Conservation (phyloP, 1,140 invertebrate genomes). For the Araneus ventricosus region DNA sequence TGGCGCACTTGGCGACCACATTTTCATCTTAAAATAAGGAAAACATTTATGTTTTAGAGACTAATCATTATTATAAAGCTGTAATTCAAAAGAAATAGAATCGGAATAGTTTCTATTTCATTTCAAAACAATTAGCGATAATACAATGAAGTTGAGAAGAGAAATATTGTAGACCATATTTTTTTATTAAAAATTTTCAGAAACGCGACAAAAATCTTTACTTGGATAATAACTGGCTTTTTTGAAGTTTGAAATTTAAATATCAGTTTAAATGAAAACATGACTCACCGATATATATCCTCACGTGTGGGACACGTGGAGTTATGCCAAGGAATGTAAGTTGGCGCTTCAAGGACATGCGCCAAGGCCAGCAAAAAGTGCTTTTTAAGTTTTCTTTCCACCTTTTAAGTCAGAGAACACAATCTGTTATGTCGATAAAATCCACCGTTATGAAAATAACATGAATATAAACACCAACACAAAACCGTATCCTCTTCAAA, state of each 20-base stretch:
- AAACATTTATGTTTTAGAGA: neutral
- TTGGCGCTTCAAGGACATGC: slow-evolving; percentile 73
- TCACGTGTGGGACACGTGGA: slow-evolving; percentile 65
- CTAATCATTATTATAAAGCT: neutral
- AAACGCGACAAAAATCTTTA: neutral
- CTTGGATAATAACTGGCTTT: neutral
- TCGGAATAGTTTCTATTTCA: too few relatives aligned
- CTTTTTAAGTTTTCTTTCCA: slow-evolving; percentile 12
- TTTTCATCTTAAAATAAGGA: neutral
- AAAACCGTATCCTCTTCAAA: neutral
- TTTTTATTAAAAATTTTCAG: neutral
- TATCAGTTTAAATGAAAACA: neutral
- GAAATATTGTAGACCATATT: too few relatives aligned
- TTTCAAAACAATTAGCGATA: too few relatives aligned
- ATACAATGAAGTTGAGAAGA: too few relatives aligned
- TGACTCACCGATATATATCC: slow-evolving; percentile 63
- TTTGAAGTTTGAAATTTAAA: neutral
- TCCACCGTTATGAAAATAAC: slow-evolving; percentile 2
- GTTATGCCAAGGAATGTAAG: slow-evolving; percentile 67
- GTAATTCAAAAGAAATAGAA: too few relatives aligned
- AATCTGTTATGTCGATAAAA: slow-evolving; percentile 1
- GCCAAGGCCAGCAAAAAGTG: slow-evolving; percentile 67
- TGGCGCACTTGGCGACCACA: neutral
- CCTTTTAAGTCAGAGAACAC: slow-evolving; percentile 33
- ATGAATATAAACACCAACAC: neutral